Conservation (phyloP, 2,888 invertebrate species). For the Octodonta nipae region DNA sequence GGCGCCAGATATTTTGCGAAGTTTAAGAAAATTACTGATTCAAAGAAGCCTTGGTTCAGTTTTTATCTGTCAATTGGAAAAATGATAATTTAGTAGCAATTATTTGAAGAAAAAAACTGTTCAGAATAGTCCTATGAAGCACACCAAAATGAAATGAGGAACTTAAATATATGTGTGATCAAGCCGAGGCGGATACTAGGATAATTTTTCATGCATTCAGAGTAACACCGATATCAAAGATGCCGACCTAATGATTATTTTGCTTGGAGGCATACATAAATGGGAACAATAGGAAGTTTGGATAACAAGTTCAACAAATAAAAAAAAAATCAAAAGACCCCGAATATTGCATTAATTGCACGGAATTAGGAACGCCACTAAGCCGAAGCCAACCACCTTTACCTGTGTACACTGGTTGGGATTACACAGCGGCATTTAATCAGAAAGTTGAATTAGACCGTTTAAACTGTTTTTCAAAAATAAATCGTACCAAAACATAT, state of each 20-base stretch:
- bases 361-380: conserved; percentile 9
- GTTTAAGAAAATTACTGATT: conserved; percentile 23
- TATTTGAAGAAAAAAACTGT: conserved; percentile 17
- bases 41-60: conserved; percentile 23
- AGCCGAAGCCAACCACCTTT: conserved; percentile 19
- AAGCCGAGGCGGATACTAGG: not conserved
- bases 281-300: conserved; percentile 2
- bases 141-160: too few relatives aligned
- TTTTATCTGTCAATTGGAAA: conserved; percentile 21
- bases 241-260: conserved; percentile 4
- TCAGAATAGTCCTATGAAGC: too few relatives aligned
- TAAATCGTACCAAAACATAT: conserved; percentile 20
- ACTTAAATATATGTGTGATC: not conserved
- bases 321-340: conserved; percentile 4
- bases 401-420: conserved; percentile 22
- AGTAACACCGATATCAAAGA: conserved; percentile 4
- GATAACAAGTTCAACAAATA: conserved; percentile 9
- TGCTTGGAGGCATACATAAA: conserved; percentile 5
- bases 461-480: conserved; percentile 21
- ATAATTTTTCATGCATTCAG: not conserved
- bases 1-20: conserved; percentile 21
- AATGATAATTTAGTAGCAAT: conserved; percentile 17
- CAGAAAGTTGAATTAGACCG: conserved; percentile 22
- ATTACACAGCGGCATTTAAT: conserved; percentile 22
- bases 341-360: conserved; percentile 5